These are phyloP conservation scores for Pteromalus puparum DNA, from an alignment of 1,140 invertebrate species.

Conservation along the genomic window DNA sequence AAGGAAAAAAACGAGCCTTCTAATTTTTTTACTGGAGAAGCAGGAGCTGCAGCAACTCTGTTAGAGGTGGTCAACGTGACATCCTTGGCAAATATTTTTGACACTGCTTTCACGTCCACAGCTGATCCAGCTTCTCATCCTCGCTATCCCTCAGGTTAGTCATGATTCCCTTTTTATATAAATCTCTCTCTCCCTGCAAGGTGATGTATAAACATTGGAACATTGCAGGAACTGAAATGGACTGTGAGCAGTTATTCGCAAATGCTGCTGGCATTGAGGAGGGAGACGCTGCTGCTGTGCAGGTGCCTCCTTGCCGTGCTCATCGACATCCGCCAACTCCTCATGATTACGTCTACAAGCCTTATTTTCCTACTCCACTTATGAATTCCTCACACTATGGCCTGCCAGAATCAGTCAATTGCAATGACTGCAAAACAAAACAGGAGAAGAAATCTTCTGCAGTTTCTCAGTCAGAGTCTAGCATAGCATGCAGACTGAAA, in stretches of 20 bases:
- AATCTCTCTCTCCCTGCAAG: no score
- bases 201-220: no score
- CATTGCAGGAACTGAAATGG: constrained; percentile 71
- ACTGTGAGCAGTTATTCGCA: constrained; percentile 76
- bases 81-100: constrained; percentile 76
- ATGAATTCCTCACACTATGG: constrained; percentile 57
- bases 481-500: constrained; percentile 54
- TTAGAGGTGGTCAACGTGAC: constrained; percentile 74
- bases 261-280: constrained; percentile 75
- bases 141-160: constrained; percentile 69
- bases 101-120: constrained; percentile 76
- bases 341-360: constrained; percentile 52
- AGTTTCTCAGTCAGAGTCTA: constrained; percentile 50
- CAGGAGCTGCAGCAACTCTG: constrained; percentile 61
- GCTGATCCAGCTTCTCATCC: constrained; percentile 72
- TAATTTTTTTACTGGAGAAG: constrained; percentile 66
- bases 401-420: constrained; percentile 59
- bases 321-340: constrained; percentile 55
- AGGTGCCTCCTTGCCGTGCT: constrained; percentile 61
- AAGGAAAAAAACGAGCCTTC: constrained; percentile 67
- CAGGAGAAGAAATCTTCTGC: constrained; percentile 57
- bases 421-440: constrained; percentile 63
- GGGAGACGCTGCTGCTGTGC: constrained; percentile 66
- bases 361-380: constrained; percentile 54
- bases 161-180: background rate